phyloP scores from a whole-genome alignment of 2,797 vertebrate species.

The Alauda arvensis region DNA sequence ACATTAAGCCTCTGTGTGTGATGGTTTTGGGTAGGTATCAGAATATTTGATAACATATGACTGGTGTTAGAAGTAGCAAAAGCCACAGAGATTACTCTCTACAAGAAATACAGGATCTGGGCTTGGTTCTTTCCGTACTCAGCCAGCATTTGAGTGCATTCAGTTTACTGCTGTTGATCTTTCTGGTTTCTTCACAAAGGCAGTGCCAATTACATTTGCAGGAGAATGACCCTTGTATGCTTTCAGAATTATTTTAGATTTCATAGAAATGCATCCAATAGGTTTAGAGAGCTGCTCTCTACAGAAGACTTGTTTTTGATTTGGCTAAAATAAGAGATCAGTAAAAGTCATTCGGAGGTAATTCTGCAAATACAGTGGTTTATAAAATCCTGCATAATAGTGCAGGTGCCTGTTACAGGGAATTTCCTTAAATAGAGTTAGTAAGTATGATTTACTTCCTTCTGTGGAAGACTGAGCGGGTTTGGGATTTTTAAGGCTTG shows the following conservation, averaged over 20 bases:
- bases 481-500: not conserved
- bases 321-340: not conserved
- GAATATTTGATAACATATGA: conserved; percentile 29
- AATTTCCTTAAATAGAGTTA: not conserved
- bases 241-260: not conserved
- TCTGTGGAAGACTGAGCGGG: not conserved
- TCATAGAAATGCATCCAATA: not conserved
- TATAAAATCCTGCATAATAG: not conserved
- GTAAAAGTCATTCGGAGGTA: not conserved
- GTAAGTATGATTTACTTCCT: not conserved
- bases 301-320: not conserved
- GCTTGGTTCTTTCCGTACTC: not conserved
- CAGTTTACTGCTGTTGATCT: not conserved
- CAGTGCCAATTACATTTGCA: not conserved
- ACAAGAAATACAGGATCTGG: not conserved
- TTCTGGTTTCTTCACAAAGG: not conserved
- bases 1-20: conserved; percentile 24
- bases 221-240: not conserved
- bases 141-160: not conserved
- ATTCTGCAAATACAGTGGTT: not conserved
- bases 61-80: conserved; percentile 15
- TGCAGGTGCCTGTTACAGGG: not conserved
- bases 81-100: not conserved
- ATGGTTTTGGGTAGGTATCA: conserved; percentile 4
- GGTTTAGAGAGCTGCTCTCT: not conserved